Conservation (phyloP, 2,888 invertebrate genomes). For the Nomada goodeniana region DNA sequence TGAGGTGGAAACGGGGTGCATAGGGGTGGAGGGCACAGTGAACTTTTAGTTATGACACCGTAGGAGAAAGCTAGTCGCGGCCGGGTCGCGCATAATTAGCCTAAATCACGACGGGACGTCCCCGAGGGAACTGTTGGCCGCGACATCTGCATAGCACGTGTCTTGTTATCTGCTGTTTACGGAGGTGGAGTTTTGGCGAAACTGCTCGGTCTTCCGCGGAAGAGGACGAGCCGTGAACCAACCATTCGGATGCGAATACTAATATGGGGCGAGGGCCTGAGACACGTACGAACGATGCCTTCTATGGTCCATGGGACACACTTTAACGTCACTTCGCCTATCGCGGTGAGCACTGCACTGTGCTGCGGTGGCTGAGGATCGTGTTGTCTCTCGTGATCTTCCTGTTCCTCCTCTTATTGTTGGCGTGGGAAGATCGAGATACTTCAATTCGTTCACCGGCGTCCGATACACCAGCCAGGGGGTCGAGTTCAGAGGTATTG, state of each 20-base stretch:
- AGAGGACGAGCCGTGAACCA: conserved; percentile 25
- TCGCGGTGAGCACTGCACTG: too few relatives aligned
- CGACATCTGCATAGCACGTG: conserved; percentile 77
- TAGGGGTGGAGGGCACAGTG: conserved; percentile 25
- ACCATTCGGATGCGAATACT: conserved; percentile 60
- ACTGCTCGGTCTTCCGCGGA: conserved; percentile 24
- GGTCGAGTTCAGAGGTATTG: too few relatives aligned
- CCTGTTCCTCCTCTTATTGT: conserved; percentile 10
- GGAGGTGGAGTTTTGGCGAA: conserved; percentile 48
- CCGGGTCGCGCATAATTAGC: conserved; percentile 77
- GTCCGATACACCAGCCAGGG: too few relatives aligned
- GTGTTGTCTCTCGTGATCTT: neutral
- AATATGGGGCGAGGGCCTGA: conserved; percentile 49
- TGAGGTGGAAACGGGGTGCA: conserved; percentile 14
- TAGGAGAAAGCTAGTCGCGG: conserved; percentile 54
- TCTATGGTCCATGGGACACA: conserved; percentile 34
- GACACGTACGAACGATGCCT: conserved; percentile 25
- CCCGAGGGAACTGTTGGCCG: conserved; percentile 67
- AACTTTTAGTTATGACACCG: conserved; percentile 61
- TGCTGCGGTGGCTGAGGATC: neutral
- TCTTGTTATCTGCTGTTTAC: conserved; percentile 69
- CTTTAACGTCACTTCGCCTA: conserved; percentile 6
- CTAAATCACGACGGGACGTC: conserved; percentile 74
- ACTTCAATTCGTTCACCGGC: conserved; percentile 16
- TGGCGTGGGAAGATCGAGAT: conserved; percentile 48